These are phyloP conservation scores for Toxostoma redivivum DNA, from an alignment of 2,113 vertebrate species.

Conservation along the genomic window DNA sequence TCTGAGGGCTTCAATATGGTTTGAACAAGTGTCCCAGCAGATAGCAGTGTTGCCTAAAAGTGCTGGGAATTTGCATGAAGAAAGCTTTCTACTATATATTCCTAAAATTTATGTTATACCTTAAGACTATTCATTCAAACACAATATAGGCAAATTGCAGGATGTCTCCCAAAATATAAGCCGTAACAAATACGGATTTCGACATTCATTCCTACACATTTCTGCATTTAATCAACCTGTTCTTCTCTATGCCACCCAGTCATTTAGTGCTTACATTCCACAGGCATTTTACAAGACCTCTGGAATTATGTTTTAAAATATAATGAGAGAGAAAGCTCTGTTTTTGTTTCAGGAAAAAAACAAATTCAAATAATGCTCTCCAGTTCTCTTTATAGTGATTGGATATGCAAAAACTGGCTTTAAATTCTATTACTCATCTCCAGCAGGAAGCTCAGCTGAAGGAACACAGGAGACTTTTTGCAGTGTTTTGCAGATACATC, in stretches of 20 bases:
- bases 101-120: not conserved
- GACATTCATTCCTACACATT: not conserved
- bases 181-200: not conserved
- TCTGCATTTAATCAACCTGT: not conserved
- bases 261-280: not conserved
- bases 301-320: not conserved
- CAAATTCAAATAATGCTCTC: not conserved
- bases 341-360: not conserved
- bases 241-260: not conserved
- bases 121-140: not conserved
- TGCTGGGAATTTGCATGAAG: not conserved
- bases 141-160: constrained; percentile 12
- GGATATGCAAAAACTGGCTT: not conserved
- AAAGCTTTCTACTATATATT: not conserved
- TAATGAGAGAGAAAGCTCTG: not conserved
- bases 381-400: not conserved
- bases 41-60: not conserved
- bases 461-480: not conserved
- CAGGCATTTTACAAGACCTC: not conserved
- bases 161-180: not conserved
- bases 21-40: not conserved
- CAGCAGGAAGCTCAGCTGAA: not conserved
- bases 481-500: not conserved
- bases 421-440: not conserved
- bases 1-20: not conserved